Evolutionary conservation across 2,113 vertebrate species (phyloP).

Genomic region (Cinclus mexicanus): DNA sequence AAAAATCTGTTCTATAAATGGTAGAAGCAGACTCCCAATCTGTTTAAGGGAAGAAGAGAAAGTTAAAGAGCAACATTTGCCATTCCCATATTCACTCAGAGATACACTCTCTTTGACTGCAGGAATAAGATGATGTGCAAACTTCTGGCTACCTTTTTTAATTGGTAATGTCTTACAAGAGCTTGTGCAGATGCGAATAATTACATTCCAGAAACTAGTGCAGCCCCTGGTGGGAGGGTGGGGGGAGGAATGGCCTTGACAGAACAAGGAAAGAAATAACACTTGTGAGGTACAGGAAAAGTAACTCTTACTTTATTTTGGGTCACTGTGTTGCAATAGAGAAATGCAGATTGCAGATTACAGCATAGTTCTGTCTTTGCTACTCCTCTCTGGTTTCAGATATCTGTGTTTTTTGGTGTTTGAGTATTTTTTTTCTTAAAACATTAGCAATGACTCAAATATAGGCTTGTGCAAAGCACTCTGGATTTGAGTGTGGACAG

Average conservation of each 20-base stretch:
- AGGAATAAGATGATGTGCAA: background rate
- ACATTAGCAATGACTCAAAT: background rate
- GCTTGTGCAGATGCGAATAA: background rate
- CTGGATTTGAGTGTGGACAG: slow-evolving; percentile 1
- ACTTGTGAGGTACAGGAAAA: background rate
- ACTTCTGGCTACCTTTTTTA: background rate
- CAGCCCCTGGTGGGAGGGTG: background rate
- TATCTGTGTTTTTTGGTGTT: background rate
- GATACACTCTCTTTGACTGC: background rate
- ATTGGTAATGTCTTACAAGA: background rate
- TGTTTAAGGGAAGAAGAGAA: background rate
- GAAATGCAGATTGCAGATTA: background rate
- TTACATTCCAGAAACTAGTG: background rate
- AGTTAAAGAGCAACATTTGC: background rate
- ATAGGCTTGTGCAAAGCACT: background rate
- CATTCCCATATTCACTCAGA: background rate
- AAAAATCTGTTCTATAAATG: background rate
- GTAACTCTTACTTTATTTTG: background rate
- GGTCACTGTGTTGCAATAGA: background rate
- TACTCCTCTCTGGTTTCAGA: background rate
- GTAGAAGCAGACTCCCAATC: background rate
- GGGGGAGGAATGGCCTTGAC: background rate
- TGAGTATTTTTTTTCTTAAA: background rate
- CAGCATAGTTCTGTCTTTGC: background rate
- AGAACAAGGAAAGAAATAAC: background rate